Evolutionary conservation across 1,140 invertebrate genomes (phyloP).

Genomic region (Eriosoma lanigerum): DNA sequence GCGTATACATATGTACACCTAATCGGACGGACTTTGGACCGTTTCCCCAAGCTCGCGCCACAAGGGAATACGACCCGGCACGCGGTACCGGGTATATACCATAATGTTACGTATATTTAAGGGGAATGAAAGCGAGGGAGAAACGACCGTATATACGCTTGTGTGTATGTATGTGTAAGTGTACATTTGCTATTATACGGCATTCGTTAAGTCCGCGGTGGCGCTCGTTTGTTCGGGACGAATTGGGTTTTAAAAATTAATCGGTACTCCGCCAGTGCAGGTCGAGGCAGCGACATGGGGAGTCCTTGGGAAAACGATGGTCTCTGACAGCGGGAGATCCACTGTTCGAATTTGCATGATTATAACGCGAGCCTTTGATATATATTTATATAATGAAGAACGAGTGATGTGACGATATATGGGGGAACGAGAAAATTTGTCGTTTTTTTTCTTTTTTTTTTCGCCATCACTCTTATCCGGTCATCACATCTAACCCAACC

Average conservation of each 20-base stretch:
- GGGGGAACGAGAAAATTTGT: background rate
- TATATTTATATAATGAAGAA: background rate
- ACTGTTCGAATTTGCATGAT: slow-evolving; percentile 31
- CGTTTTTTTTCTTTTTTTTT: background rate
- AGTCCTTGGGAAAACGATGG: background rate
- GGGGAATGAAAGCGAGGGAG: too few relatives aligned
- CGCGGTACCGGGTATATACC: background rate
- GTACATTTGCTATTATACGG: too few relatives aligned
- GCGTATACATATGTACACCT: too few relatives aligned
- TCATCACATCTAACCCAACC: background rate
- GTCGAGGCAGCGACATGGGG: background rate
- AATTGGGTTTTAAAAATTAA: slow-evolving; percentile 49
- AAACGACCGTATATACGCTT: too few relatives aligned
- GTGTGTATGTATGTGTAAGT: background rate
- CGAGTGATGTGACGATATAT: background rate
- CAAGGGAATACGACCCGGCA: background rate
- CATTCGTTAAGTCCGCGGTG: background rate
- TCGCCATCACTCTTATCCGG: background rate
- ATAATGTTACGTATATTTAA: too few relatives aligned
- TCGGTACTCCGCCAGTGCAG: background rate
- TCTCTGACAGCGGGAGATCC: background rate
- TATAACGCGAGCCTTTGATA: slow-evolving; percentile 6
- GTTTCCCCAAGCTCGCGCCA: background rate
- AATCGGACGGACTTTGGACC: too few relatives aligned
- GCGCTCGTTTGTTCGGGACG: slow-evolving; percentile 5